Conservation (phyloP, 2,888 invertebrate genomes). For the Agrilus cyanescens region DNA sequence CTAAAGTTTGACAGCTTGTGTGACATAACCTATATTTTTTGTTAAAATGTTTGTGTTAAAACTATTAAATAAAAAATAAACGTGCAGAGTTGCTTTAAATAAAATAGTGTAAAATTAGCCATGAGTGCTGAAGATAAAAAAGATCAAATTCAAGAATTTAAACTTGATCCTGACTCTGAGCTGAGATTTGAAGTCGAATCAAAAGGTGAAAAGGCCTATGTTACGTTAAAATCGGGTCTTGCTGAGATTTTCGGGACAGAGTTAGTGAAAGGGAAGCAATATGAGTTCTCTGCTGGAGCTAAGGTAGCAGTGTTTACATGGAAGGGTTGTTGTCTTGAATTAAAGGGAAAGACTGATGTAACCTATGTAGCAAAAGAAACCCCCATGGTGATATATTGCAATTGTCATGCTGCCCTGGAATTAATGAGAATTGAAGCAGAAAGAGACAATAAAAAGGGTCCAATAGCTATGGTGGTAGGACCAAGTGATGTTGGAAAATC, state of each 20-base stretch:
- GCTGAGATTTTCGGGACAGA: constrained; percentile 98
- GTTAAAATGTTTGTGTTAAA: too few species aligned
- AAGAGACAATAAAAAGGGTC: constrained; percentile 58
- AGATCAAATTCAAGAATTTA: constrained; percentile 51
- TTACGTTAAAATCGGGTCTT: constrained; percentile 77
- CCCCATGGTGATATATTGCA: constrained; percentile 91
- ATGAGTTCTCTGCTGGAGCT: constrained; percentile 78
- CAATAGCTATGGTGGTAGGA: constrained; percentile 83
- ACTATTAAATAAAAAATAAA: too few species aligned
- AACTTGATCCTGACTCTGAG: constrained; percentile 77
- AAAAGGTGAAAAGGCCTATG: constrained; percentile 68
- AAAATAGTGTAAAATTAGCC: too few species aligned
- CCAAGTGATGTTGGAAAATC: constrained; percentile 96
- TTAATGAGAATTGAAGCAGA: constrained; percentile 77
- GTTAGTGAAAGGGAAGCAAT: constrained; percentile 81
- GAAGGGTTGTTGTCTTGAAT: constrained; percentile 82
- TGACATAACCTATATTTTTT: too few species aligned
- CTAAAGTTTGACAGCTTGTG: too few species aligned
- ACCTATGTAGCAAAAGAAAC: constrained; percentile 93
- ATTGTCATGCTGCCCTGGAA: constrained; percentile 91
- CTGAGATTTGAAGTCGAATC: constrained; percentile 90
- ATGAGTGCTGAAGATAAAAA: constrained; percentile 26
- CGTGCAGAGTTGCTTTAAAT: background rate
- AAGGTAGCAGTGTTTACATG: constrained; percentile 95
- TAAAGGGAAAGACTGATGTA: constrained; percentile 82